Conservation (phyloP, 1,140 invertebrate species). For the Rhyzopertha dominica region DNA sequence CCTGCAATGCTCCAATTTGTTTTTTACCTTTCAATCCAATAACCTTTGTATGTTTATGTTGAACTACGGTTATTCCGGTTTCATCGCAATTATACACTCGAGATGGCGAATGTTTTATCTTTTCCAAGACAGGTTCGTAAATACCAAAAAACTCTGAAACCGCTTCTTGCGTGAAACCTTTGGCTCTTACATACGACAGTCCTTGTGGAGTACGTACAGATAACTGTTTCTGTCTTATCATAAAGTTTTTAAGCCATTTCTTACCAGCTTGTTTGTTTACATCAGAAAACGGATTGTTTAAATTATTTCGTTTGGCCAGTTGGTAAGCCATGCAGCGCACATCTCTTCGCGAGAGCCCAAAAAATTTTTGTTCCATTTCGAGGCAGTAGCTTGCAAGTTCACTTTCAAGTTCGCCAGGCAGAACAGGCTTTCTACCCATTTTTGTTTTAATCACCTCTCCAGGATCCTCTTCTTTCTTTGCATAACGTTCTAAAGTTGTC, state of each 20-base stretch:
- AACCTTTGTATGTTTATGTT: conserved; percentile 45
- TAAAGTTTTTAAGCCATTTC: conserved; percentile 25
- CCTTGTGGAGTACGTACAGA: conserved; percentile 29
- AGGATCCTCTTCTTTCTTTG: conserved; percentile 16
- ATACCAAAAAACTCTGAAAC: conserved; percentile 39
- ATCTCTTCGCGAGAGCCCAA: conserved; percentile 8
- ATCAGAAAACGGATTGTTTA: conserved; percentile 13
- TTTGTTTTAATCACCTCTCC: no score
- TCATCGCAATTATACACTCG: conserved; percentile 33
- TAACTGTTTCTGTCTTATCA: conserved; percentile 21
- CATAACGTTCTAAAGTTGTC: conserved; percentile 30
- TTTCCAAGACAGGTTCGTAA: conserved; percentile 27
- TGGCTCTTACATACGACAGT: conserved; percentile 31
- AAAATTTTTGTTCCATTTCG: conserved; percentile 9
- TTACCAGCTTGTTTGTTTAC: conserved; percentile 10
- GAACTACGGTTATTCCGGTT: conserved; percentile 29
- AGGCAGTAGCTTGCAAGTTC: conserved; percentile 14
- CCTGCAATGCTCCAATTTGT: conserved; percentile 47
- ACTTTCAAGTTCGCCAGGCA: conserved; percentile 2
- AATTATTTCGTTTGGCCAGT: conserved; percentile 9
- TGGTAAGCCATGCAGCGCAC: conserved; percentile 9
- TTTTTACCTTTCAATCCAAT: conserved; percentile 42
- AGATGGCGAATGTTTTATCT: conserved; percentile 28
- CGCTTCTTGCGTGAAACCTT: conserved; percentile 36
- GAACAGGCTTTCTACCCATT: conserved; percentile 5